Evolutionary conservation across 2,113 vertebrate species (phyloP).

Genomic region (Vulpes lagopus): DNA sequence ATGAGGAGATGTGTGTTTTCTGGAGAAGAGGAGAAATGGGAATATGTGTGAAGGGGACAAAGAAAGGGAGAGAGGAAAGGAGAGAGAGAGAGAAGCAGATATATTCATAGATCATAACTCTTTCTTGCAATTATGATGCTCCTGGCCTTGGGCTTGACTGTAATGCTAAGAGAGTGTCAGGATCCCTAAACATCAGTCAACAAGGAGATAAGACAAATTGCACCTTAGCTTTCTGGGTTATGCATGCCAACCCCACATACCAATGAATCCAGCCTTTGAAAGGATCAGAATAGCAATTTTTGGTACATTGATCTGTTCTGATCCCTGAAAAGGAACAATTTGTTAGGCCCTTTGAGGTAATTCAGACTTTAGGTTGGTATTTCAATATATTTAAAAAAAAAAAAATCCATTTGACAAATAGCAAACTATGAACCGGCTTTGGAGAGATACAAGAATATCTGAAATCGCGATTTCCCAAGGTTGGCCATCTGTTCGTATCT

Average conservation of each 20-base stretch:
- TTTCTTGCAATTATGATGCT: constrained; percentile 74
- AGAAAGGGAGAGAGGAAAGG: constrained; percentile 9
- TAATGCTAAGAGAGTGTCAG: constrained; percentile 66
- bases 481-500: constrained; percentile 64
- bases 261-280: constrained; percentile 77
- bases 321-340: constrained; percentile 48
- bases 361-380: constrained; percentile 46
- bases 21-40: not conserved
- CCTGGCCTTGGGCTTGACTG: constrained; percentile 69
- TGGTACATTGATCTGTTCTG: constrained; percentile 61
- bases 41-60: constrained; percentile 63
- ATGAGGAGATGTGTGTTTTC: not conserved
- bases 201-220: constrained; percentile 49
- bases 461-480: constrained; percentile 68
- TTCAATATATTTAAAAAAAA: not conserved
- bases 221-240: constrained; percentile 50
- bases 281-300: not conserved
- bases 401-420: constrained; percentile 47
- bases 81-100: not conserved
- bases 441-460: constrained; percentile 59
- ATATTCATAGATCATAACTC: constrained; percentile 68
- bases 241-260: not conserved
- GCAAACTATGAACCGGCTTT: constrained; percentile 49
- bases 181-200: constrained; percentile 58
- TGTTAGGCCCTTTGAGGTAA: constrained; percentile 53